phyloP scores from a whole-genome alignment of 2,113 vertebrate genomes.

The Alouatta palliata region DNA sequence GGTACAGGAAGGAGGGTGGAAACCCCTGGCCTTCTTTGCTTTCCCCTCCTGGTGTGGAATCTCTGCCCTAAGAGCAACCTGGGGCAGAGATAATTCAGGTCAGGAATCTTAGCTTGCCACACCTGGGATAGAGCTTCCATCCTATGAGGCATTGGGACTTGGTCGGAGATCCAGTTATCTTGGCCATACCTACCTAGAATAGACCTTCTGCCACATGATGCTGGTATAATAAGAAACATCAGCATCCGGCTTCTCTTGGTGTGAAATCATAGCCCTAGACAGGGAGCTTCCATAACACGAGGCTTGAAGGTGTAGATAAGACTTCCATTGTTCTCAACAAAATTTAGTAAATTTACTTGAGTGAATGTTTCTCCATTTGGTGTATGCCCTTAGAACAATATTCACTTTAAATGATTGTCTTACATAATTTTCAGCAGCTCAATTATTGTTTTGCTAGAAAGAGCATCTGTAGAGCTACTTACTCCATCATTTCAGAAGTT shows the following conservation, averaged over 20 bases:
- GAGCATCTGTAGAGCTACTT: not conserved
- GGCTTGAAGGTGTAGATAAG: not conserved
- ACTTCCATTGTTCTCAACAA: not conserved
- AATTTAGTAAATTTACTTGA: constrained; percentile 8
- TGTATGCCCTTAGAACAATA: not conserved
- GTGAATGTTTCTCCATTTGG: not conserved
- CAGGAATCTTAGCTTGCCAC: not conserved
- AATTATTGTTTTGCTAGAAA: not conserved
- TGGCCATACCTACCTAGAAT: not conserved
- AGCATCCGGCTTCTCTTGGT: not conserved
- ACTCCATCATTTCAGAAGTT: not conserved
- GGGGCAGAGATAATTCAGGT: not conserved
- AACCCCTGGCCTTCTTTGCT: not conserved
- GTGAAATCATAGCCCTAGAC: not conserved
- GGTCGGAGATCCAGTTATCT: not conserved
- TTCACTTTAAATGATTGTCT: not conserved
- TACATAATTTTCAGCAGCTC: not conserved
- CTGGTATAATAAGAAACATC: not conserved
- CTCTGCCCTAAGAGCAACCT: not conserved
- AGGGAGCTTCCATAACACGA: not conserved
- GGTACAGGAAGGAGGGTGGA: not conserved
- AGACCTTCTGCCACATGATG: not conserved
- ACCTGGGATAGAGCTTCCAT: not conserved
- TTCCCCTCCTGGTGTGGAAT: not conserved
- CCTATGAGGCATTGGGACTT: not conserved